phyloP scores from a whole-genome alignment of 1,140 invertebrate species.

The Babylonia areolata region DNA sequence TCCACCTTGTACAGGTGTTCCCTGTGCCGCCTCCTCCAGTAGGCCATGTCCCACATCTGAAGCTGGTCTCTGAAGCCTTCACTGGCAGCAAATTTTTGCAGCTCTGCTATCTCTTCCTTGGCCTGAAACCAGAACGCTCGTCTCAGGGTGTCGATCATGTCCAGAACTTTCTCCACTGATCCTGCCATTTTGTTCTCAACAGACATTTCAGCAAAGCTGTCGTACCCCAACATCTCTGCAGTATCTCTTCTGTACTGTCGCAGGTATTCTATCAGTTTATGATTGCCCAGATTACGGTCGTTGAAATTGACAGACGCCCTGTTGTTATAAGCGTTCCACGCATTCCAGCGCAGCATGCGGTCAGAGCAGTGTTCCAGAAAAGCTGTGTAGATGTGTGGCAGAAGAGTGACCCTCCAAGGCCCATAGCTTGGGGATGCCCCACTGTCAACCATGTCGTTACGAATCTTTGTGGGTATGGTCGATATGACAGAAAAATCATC shows the following conservation, averaged over 20 bases:
- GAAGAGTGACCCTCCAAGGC: slow-evolving; percentile 80
- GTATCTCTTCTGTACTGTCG: slow-evolving; percentile 81
- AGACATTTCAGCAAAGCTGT: slow-evolving; percentile 88
- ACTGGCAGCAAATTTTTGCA: slow-evolving; percentile 86
- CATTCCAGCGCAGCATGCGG: slow-evolving; percentile 85
- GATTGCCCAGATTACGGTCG: slow-evolving; percentile 78
- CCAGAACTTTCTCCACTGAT: slow-evolving; percentile 85
- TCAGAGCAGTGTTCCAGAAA: slow-evolving; percentile 90
- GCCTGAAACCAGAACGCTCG: slow-evolving; percentile 81
- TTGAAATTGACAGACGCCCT: slow-evolving; percentile 80
- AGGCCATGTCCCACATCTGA: slow-evolving; percentile 90
- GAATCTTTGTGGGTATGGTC: slow-evolving; percentile 14
- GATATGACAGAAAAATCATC: slow-evolving; percentile 35
- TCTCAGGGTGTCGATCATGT: slow-evolving; percentile 80
- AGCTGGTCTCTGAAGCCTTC: slow-evolving; percentile 84
- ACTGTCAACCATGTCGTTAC: slow-evolving; percentile 30
- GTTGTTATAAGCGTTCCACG: slow-evolving; percentile 86
- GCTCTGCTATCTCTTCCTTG: slow-evolving; percentile 83
- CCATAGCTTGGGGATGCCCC: slow-evolving; percentile 76
- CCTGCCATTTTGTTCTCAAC: slow-evolving; percentile 97
- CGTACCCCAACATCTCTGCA: slow-evolving; percentile 87
- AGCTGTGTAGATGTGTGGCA: slow-evolving; percentile 83
- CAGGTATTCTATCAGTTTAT: slow-evolving; percentile 88
- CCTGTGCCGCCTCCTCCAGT: slow-evolving; percentile 85
- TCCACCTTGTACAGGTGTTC: slow-evolving; percentile 81